Conservation (phyloP, 2,113 vertebrate genomes). For the Chamaetylas fuelleborni region DNA sequence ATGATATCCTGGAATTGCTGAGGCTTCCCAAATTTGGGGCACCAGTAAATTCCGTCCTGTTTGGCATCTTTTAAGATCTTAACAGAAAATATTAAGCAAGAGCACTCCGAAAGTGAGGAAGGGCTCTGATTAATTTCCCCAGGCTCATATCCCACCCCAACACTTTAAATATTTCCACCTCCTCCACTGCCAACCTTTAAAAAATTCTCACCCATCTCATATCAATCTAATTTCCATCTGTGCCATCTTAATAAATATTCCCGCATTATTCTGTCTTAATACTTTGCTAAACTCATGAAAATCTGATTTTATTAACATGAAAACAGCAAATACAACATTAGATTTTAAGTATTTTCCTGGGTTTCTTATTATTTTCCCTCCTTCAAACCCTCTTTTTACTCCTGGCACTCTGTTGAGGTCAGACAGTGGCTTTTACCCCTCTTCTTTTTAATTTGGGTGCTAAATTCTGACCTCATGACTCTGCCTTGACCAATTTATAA, state of each 20-base stretch:
- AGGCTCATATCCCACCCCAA: not conserved
- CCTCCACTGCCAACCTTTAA: not conserved
- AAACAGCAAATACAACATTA: not conserved
- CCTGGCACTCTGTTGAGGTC: accelerated
- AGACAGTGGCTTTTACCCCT: not conserved
- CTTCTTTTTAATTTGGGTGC: not conserved
- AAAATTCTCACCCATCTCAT: not conserved
- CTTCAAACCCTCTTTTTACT: not conserved
- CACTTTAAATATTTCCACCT: not conserved
- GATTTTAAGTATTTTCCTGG: not conserved
- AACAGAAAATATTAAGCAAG: not conserved
- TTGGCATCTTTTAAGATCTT: not conserved
- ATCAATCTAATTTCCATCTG: not conserved
- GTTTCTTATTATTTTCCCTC: not conserved
- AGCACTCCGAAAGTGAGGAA: not conserved
- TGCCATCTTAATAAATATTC: not conserved
- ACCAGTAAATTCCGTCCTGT: not conserved
- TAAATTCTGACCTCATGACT: not conserved
- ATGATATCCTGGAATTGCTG: not conserved
- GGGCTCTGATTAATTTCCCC: accelerated
- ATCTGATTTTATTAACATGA: not conserved
- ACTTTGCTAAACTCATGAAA: not conserved
- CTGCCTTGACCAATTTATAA: not conserved
- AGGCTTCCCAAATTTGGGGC: not conserved
- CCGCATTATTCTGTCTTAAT: accelerated